A percentile compares a stretch with the other conserved stretches of the same genome.
These are phyloP conservation scores for Lasioglossum figueresi DNA, from an alignment of 2,888 invertebrate genomes.

Conservation along the genomic window DNA sequence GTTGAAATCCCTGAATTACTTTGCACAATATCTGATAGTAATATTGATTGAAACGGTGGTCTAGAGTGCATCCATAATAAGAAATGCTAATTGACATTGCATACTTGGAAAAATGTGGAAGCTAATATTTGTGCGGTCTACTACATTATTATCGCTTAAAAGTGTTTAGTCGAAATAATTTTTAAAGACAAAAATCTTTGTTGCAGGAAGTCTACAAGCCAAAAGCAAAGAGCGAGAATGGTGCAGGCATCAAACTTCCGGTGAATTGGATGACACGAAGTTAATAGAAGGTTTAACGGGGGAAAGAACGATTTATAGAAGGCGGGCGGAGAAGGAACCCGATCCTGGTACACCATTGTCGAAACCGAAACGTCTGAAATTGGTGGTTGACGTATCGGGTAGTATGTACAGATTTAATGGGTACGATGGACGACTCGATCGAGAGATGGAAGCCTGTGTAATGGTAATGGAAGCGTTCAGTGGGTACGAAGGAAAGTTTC, in stretches of 20 bases:
- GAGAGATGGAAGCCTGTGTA: conserved; percentile 95
- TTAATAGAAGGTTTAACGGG: conserved; percentile 97
- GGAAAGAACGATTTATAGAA: conserved; percentile 95
- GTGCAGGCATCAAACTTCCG: conserved; percentile 96
- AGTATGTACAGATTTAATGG: conserved; percentile 99
- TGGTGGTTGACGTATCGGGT: conserved; percentile 97
- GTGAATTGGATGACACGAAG: conserved; percentile 97
- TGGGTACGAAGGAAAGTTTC: conserved; percentile 94
- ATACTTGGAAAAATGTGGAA: too few relatives aligned
- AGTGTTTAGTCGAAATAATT: neutral
- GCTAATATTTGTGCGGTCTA: too few relatives aligned
- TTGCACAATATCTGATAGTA: too few relatives aligned
- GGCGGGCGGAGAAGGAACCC: conserved; percentile 93
- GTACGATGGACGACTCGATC: conserved; percentile 96
- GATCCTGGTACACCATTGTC: conserved; percentile 94
- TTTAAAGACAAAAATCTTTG: neutral
- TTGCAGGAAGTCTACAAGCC: conserved; percentile 90
- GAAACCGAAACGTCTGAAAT: conserved; percentile 93
- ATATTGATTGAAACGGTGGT: too few relatives aligned
- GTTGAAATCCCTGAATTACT: neutral
- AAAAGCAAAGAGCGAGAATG: conserved; percentile 97
- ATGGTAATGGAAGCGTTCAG: conserved; percentile 96
- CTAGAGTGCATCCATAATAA: too few relatives aligned
- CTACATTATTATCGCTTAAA: neutral
- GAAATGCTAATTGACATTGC: too few relatives aligned